phyloP scores from a whole-genome alignment of 2,113 vertebrate genomes.

The Tursiops truncatus region DNA sequence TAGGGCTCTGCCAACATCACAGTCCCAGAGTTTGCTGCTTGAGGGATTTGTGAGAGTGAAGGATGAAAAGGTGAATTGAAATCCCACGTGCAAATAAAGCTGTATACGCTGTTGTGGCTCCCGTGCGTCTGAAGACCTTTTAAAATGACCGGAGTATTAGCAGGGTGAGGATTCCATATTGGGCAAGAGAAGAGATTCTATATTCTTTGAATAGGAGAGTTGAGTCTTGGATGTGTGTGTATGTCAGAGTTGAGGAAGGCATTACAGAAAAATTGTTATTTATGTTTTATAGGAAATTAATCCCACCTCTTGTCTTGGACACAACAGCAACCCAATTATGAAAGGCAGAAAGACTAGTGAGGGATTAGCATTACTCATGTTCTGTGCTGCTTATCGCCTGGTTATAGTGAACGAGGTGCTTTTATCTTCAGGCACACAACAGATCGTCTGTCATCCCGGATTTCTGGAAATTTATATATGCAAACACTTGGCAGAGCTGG shows the following conservation, averaged over 20 bases:
- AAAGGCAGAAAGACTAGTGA: constrained; percentile 26
- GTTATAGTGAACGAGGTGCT: not conserved
- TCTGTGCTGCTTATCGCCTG: constrained; percentile 12
- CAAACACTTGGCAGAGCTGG: constrained; percentile 44
- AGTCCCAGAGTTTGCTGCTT: not conserved
- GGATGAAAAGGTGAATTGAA: not conserved
- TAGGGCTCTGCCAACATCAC: not conserved
- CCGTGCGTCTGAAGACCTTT: not conserved
- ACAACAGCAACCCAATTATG: constrained; percentile 15
- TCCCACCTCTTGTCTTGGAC: not conserved
- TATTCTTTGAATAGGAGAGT: constrained; percentile 19
- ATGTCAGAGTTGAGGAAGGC: not conserved
- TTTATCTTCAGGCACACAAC: constrained; percentile 64
- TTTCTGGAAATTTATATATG: constrained; percentile 70
- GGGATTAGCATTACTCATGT: not conserved
- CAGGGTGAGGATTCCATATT: not conserved
- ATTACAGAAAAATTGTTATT: constrained; percentile 9
- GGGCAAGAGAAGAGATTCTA: not conserved
- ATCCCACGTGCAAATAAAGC: not conserved
- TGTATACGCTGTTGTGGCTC: not conserved
- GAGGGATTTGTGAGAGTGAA: not conserved
- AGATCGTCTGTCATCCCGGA: constrained; percentile 59
- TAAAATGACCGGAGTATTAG: not conserved
- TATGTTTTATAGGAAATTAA: constrained; percentile 44
- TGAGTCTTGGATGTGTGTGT: not conserved